These are phyloP conservation scores for Andricus grossulariae DNA, from an alignment of 1,140 invertebrate genomes.

Conservation along the genomic window DNA sequence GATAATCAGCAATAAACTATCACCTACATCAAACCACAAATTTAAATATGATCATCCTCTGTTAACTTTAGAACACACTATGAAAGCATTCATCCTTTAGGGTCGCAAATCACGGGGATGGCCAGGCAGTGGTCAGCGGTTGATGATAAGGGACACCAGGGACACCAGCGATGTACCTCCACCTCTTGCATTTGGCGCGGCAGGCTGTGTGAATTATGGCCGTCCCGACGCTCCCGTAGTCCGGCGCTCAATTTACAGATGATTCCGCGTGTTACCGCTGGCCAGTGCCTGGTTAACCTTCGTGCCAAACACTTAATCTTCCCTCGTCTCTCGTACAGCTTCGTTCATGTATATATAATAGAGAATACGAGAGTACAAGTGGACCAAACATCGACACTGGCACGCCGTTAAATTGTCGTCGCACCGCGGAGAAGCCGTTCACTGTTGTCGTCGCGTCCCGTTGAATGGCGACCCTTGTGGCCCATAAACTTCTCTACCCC, in stretches of 20 bases:
- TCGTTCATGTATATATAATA: not conserved
- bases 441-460: constrained; percentile 40
- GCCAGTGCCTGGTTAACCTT: constrained; percentile 73
- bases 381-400: constrained; percentile 58
- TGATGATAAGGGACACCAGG: constrained; percentile 61
- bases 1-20: no score
- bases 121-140: constrained; percentile 45
- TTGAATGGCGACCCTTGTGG: constrained; percentile 61
- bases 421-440: constrained; percentile 34
- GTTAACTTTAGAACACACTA: constrained; percentile 8
- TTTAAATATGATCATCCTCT: not conserved
- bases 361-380: constrained; percentile 51
- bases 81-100: constrained; percentile 13
- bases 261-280: constrained; percentile 77
- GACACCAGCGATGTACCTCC: constrained; percentile 33
- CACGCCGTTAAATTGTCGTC: constrained; percentile 57
- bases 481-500: constrained; percentile 68
- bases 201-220: constrained; percentile 69
- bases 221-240: constrained; percentile 69
- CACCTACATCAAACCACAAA: no score
- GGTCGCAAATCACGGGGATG: constrained; percentile 56
- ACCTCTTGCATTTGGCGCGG: constrained; percentile 40
- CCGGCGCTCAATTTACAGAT: constrained; percentile 79
- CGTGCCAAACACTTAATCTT: constrained; percentile 77
- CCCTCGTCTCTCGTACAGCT: constrained; percentile 45